Percentiles rank a stretch among this genome's conserved stretches.
Evolutionary conservation across 1,140 invertebrate species (phyloP).

Genomic region (Melipona quadrifasciata): DNA sequence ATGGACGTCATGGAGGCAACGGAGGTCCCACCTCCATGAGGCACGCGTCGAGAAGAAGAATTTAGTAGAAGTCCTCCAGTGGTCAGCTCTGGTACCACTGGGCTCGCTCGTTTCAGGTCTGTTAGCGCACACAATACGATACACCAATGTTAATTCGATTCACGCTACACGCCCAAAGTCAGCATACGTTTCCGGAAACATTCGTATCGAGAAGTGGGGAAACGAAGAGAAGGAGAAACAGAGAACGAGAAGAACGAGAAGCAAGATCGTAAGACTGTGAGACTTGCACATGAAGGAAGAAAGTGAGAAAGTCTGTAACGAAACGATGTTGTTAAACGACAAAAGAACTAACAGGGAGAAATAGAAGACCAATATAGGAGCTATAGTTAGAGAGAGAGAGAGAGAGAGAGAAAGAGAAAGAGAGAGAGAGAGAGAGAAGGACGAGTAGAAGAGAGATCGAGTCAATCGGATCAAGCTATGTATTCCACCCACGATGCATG

Average conservation of each 20-base stretch:
- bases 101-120: constrained; percentile 82
- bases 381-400: too few species aligned
- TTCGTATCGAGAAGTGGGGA: constrained; percentile 23
- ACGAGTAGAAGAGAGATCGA: background rate
- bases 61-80: constrained; percentile 82
- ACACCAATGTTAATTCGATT: constrained; percentile 74
- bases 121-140: constrained; percentile 78
- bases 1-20: constrained; percentile 80
- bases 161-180: constrained; percentile 58
- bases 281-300: background rate
- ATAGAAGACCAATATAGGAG: too few species aligned
- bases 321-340: background rate
- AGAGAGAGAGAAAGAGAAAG: background rate
- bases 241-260: background rate
- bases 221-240: background rate
- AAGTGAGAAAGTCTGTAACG: constrained; percentile 15
- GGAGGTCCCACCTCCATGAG: constrained; percentile 79
- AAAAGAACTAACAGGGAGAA: too few species aligned
- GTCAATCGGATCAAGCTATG: background rate
- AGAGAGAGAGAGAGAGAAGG: background rate
- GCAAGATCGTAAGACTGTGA: background rate
- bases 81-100: constrained; percentile 82
- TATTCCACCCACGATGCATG: constrained; percentile 66
- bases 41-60: constrained; percentile 77
- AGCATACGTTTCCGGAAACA: constrained; percentile 40